These are phyloP conservation scores for Tinea semifulvella DNA, from an alignment of 2,888 invertebrate genomes.

Conservation along the genomic window DNA sequence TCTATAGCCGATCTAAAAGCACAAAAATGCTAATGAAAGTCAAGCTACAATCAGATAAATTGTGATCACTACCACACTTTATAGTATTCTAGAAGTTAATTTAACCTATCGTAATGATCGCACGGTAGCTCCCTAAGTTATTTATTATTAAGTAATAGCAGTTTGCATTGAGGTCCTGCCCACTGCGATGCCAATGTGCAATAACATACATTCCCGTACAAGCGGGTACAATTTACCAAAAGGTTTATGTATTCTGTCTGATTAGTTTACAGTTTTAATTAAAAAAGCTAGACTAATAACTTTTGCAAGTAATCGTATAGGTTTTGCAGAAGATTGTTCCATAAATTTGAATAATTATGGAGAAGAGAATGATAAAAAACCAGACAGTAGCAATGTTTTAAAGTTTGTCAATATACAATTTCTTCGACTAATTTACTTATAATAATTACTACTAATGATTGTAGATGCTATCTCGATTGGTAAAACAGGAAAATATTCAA, in stretches of 20 bases:
- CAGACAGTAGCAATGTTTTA: too few relatives aligned
- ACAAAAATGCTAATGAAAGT: neutral
- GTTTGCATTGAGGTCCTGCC: conserved; percentile 4
- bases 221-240: neutral
- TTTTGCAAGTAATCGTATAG: too few relatives aligned
- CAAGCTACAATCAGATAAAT: neutral
- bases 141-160: conserved; percentile 9
- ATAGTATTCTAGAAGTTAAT: neutral
- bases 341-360: too few relatives aligned
- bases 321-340: too few relatives aligned
- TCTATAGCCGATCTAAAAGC: neutral
- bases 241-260: too few relatives aligned
- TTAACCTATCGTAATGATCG: neutral
- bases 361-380: too few relatives aligned
- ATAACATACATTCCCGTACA: neutral
- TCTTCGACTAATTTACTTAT: neutral
- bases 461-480: neutral
- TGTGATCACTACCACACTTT: neutral
- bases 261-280: too few relatives aligned
- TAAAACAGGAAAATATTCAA: conserved; percentile 20
- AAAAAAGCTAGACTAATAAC: too few relatives aligned
- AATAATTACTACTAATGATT: neutral
- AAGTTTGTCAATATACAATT: too few relatives aligned
- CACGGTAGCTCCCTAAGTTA: conserved; percentile 1
- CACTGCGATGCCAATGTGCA: neutral